Evolutionary conservation across 2,113 vertebrate genomes (phyloP).

Genomic region (Tupaia chinensis): DNA sequence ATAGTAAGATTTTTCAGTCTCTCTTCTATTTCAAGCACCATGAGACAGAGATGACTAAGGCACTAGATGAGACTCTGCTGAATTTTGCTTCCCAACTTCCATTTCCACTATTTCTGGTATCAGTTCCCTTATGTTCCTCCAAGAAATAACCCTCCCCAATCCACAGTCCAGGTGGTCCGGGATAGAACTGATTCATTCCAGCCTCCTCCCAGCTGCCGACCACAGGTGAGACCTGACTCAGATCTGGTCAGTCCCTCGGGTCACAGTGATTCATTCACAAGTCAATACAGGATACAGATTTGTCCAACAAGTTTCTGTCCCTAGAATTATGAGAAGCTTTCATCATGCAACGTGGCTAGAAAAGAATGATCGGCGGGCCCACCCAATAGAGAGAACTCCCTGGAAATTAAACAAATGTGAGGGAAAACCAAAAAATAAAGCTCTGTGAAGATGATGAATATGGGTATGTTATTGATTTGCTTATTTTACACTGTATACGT

Average conservation of each 20-base stretch:
- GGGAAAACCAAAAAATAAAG: neutral
- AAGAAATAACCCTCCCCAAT: neutral
- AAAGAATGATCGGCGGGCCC: neutral
- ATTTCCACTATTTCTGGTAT: neutral
- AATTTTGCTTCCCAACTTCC: neutral
- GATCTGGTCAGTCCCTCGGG: too few relatives aligned
- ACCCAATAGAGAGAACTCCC: neutral
- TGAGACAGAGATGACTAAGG: neutral
- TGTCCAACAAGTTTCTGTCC: neutral
- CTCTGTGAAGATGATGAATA: too few relatives aligned
- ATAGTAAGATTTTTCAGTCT: neutral
- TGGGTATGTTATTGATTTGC: too few relatives aligned
- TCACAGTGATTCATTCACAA: neutral
- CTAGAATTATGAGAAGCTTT: neutral
- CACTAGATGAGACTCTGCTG: neutral
- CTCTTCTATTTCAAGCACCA: neutral
- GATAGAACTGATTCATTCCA: neutral
- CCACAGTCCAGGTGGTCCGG: neutral
- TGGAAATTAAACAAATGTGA: neutral
- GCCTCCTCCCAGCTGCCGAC: neutral
- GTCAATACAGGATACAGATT: neutral
- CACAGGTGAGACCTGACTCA: neutral
- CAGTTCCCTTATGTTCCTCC: neutral
- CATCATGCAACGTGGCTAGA: fast-evolving
- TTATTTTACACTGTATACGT: too few relatives aligned